phyloP scores from a whole-genome alignment of 2,113 vertebrate genomes.

The Melanerpes aurifrons region DNA sequence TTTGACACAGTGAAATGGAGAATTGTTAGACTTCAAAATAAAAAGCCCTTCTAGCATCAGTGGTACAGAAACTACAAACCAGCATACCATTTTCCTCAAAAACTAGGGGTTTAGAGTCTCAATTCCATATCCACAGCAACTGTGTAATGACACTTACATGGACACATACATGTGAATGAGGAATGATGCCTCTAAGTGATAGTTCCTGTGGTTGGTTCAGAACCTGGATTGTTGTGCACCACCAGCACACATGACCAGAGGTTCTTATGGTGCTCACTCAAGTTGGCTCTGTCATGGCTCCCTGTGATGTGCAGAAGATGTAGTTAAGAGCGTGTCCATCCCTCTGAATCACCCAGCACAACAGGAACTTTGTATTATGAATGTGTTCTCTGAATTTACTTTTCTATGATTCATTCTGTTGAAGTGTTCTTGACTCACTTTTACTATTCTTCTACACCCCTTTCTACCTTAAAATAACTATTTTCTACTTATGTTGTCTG shows the following conservation, averaged over 20 bases:
- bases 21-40: background rate
- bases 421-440: background rate
- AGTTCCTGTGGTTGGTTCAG: background rate
- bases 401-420: background rate
- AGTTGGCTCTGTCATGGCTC: background rate
- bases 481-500: background rate
- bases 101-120: background rate
- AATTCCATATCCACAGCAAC: background rate
- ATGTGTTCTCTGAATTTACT: background rate
- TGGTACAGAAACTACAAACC: background rate
- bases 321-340: background rate
- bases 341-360: background rate
- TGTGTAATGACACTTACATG: background rate
- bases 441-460: background rate
- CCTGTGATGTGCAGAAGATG: background rate
- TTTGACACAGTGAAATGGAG: background rate
- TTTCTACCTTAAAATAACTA: conserved; percentile 13
- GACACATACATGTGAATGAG: background rate
- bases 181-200: background rate
- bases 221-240: background rate
- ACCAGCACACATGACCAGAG: accelerated
- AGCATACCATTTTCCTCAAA: background rate
- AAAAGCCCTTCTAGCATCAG: background rate
- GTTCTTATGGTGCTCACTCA: background rate
- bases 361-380: background rate